These are phyloP conservation scores for Tineola bisselliella DNA, from an alignment of 2,888 invertebrate genomes.

Conservation along the genomic window DNA sequence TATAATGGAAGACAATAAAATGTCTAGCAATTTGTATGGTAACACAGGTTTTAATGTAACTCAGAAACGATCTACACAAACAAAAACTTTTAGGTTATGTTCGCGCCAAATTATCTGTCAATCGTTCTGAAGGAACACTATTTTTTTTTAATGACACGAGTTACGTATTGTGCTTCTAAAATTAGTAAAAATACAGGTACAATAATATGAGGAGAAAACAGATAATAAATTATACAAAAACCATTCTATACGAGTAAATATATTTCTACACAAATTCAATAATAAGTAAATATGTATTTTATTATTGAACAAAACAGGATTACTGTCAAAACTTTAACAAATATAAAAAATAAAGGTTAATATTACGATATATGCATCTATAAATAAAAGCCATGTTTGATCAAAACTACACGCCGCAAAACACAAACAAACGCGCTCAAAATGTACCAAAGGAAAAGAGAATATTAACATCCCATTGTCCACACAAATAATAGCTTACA, in stretches of 20 bases:
- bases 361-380: constrained; percentile 31
- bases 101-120: background rate
- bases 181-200: background rate
- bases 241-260: background rate
- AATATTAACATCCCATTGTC: background rate
- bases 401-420: constrained; percentile 14
- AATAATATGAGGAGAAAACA: background rate
- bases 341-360: constrained; percentile 25
- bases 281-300: background rate
- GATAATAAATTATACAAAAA: background rate
- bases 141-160: background rate
- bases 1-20: constrained; percentile 43
- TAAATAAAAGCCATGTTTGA: constrained; percentile 18
- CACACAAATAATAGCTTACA: constrained; percentile 4
- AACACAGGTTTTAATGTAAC: constrained; percentile 27
- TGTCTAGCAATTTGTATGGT: constrained; percentile 51
- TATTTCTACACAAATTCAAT: background rate
- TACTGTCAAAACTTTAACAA: constrained; percentile 28
- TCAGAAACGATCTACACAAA: too few species aligned
- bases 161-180: constrained; percentile 1
- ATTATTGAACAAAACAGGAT: background rate
- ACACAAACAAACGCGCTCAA: background rate
- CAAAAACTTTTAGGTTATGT: background rate
- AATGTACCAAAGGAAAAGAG: background rate
- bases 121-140: background rate